Evolutionary conservation across 2,113 vertebrate genomes (phyloP), one percentile per base, ranked within the genome.

Genomic region (Protomyctophum bolini): DNA sequence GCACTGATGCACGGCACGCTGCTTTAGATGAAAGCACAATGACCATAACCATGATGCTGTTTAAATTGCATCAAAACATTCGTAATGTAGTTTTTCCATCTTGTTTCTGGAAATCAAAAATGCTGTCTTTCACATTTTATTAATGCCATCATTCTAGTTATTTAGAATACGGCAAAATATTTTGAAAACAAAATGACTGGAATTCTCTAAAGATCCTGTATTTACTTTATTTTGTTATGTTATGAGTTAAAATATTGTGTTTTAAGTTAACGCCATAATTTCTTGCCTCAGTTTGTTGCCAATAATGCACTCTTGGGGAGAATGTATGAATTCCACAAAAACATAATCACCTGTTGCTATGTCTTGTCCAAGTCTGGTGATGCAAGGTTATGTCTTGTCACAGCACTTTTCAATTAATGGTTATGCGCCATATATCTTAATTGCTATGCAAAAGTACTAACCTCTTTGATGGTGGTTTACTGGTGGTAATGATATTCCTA

Each of bases 241-340:
- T n/a, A 15, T 59, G 41, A 57, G n/a, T 69, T 77, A n/a, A 21
- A 54, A 63, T 50, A 69, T 68, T 8, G 8, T 14, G 10, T 60
- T 60, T 58, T 75, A 12, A 10, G 63, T 14, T 10, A 54, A 47
- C 21, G 3, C 46, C 58, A 61, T 61, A 21, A 21, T 21, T 21
- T 21, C 21, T 21, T 65, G 77, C 60, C 14, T 79, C 63, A 70
- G 62, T 75, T 76, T 15, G 46, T 69, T 64, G 66, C 66, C 14
- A 62, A 76, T 70, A 71, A 14, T 3, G 4, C 63, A 70, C 75
- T 79, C 49, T 41, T 50, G 57, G 46, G 49, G 59, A 10, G 49
- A 57, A 69, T 21, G 50, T 62, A 64, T 47, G 45, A 6, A 46
- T 58, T 51, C 55, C 48, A 48, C 46, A 66, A 52, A 29, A 47